A percentile compares a stretch with the other conserved stretches of the same genome.
phyloP scores from a whole-genome alignment of 2,113 vertebrate genomes.

The Sturnira hondurensis region DNA sequence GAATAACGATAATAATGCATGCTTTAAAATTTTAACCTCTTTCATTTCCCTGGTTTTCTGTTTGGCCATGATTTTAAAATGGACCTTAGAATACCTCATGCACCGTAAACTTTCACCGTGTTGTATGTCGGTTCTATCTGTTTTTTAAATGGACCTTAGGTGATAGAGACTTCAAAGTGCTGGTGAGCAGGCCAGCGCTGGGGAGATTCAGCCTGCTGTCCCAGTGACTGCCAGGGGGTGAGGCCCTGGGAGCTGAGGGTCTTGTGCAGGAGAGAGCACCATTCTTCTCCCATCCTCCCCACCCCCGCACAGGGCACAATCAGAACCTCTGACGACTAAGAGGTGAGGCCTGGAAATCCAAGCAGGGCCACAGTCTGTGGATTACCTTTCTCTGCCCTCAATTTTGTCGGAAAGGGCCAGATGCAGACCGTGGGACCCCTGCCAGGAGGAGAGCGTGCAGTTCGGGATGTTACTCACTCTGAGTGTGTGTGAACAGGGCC shows the following conservation, averaged over 20 bases:
- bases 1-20: neutral
- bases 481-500: neutral
- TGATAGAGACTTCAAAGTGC: neutral
- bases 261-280: neutral
- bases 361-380: neutral
- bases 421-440: neutral
- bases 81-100: neutral
- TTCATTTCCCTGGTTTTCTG: neutral
- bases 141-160: neutral
- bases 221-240: neutral
- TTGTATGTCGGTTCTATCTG: neutral
- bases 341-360: neutral
- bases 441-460: neutral
- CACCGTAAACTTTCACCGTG: neutral
- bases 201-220: neutral
- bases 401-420: neutral
- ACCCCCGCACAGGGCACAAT: too few species aligned
- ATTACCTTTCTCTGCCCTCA: neutral
- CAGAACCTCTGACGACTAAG: neutral
- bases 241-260: neutral
- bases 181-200: neutral
- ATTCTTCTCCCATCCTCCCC: neutral
- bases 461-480: neutral
- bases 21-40: neutral
- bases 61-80: neutral